Evolutionary conservation across 2,113 vertebrate genomes (phyloP).

Genomic region (Prionailurus viverrinus): DNA sequence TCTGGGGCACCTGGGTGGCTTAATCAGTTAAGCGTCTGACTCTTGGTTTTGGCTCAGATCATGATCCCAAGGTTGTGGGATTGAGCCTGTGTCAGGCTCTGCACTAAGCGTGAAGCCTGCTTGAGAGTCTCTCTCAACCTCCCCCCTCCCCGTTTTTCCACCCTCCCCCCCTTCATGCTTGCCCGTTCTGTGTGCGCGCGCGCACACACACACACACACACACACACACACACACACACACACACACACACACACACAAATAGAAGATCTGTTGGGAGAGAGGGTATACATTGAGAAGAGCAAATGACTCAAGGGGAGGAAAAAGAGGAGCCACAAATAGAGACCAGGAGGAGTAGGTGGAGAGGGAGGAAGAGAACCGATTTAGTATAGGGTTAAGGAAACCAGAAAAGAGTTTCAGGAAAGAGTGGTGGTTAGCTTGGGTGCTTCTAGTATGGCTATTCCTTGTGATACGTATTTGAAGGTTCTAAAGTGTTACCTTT

Average conservation of each 20-base stretch:
- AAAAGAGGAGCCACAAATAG: conserved; percentile 21
- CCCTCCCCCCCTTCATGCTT: too few relatives aligned
- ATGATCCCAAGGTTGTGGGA: too few relatives aligned
- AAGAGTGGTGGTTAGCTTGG: not conserved
- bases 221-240: too few relatives aligned
- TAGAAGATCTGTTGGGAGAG: not conserved
- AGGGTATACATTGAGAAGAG: not conserved
- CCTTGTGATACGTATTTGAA: not conserved
- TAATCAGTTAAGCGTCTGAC: too few relatives aligned
- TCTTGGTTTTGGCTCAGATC: too few relatives aligned
- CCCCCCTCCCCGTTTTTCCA: too few relatives aligned
- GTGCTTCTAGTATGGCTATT: not conserved
- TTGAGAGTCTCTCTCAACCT: too few relatives aligned
- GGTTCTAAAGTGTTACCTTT: conserved; percentile 4
- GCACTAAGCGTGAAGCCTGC: too few relatives aligned
- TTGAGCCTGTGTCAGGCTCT: too few relatives aligned
- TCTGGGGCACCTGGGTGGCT: too few relatives aligned
- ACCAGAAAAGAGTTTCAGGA: conserved; percentile 5
- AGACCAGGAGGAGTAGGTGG: not conserved
- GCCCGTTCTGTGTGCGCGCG: rapidly evolving
- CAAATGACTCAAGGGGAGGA: not conserved
- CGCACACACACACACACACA: rapidly evolving
- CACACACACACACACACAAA: not conserved
- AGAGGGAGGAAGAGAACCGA: not conserved
- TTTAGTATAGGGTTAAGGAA: not conserved